A percentile compares a stretch with the other conserved stretches of the same genome.
phyloP scores from a whole-genome alignment of 2,888 invertebrate species.

The Acrobasis suavella region DNA sequence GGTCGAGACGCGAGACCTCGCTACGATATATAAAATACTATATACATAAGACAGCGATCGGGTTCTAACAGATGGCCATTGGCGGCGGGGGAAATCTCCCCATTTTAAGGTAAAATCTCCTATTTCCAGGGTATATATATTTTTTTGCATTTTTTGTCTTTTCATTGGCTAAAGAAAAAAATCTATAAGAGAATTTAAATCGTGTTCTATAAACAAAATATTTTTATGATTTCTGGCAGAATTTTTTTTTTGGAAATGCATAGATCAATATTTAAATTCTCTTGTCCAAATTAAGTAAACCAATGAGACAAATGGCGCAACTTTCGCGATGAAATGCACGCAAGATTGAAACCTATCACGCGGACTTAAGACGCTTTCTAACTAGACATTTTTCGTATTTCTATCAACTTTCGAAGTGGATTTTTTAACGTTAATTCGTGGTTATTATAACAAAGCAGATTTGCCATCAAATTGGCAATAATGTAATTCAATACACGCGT shows the following conservation, averaged over 20 bases:
- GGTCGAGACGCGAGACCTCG: constrained; percentile 19
- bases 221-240: background rate
- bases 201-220: background rate
- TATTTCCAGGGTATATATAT: constrained; percentile 1
- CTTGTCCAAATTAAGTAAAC: background rate
- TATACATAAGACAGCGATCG: constrained; percentile 51
- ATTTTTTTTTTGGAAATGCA: background rate
- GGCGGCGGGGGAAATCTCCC: constrained; percentile 10
- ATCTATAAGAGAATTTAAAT: background rate
- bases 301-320: background rate
- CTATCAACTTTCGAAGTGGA: constrained; percentile 2
- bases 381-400: background rate
- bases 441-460: background rate
- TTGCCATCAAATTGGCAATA: background rate
- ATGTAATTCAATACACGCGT: background rate
- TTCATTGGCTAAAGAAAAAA: background rate
- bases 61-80: constrained; percentile 28
- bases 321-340: background rate
- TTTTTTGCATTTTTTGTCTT: background rate
- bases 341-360: background rate
- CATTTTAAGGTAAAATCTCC: background rate
- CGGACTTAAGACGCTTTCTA: background rate
- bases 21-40: constrained; percentile 62
- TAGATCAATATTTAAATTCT: background rate
- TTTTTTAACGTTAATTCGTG: background rate